Base-by-base conservation (phyloP, 2,888 invertebrate genomes). In the Eumerus sabulonum region DNA sequence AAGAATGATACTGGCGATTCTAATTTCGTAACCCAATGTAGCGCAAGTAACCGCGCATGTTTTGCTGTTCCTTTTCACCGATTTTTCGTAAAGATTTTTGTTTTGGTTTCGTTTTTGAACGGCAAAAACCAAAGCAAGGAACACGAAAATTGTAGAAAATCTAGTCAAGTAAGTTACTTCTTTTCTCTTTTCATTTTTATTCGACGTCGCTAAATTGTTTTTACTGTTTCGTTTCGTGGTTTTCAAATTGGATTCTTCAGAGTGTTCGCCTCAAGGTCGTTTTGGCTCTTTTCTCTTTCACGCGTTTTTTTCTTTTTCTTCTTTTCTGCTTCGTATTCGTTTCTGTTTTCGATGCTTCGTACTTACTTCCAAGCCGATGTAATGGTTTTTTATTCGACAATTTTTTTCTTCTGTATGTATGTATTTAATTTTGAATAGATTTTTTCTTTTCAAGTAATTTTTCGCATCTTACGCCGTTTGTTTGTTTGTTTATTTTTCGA, bases 181-280 rank as follows among this genome's bases (percentile, higher is more conserved):
- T 70, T 18, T 27, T 56, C 1, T 27, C 9, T 53, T 70, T 56
- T 60, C 7, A 40, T 17, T 36, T 19, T 54, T 36, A 36, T 54
- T 54, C 53, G 11, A 12, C n/a, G 11, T 16, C 50, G 35, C 16
- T 67, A 27, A 27, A 27, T 4, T 27, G 40, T 44, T 54, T 56
- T 67, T 56, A 44, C 44, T 40, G 47, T 66, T 72, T 68, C 67
- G 51, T 59, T 72, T 73, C 62, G 73, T 63, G 51, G 67, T 77
- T 53, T 77, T 67, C 38, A 72, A 73, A 77, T 73, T 62, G 73
- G 67, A 77, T 77, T 73, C 77, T 57, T 63, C 67, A 73, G 73
- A 68, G 57, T 59, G 67, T 38, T 73, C 57, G 77, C 77, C 73
- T 77, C 77, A 77, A 77, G 77, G 77, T 77, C 77, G 67, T 77